Conservation (phyloP, 2,888 invertebrate genomes). For the Andrena hattorfiana region DNA sequence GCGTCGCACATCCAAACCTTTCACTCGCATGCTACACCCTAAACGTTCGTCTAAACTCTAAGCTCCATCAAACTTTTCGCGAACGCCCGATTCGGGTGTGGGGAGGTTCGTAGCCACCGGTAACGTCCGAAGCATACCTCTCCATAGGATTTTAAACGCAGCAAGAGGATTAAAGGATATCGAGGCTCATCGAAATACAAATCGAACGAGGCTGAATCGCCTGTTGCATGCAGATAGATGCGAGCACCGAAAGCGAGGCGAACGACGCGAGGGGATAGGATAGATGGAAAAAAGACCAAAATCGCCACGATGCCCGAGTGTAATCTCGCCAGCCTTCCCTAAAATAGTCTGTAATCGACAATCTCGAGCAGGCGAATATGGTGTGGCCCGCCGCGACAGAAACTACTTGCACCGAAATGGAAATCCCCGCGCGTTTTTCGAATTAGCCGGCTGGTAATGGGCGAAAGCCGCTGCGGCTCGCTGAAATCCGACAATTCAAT, state of each 20-base stretch:
- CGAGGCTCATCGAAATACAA: conserved; percentile 71
- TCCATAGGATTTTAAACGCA: conserved; percentile 65
- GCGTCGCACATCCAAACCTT: too few relatives aligned
- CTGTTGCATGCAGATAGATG: conserved; percentile 67
- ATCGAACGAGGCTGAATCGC: conserved; percentile 69
- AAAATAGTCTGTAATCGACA: conserved; percentile 44
- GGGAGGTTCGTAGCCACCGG: conserved; percentile 28
- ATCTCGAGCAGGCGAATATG: conserved; percentile 32
- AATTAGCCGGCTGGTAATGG: conserved; percentile 51
- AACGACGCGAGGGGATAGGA: background rate
- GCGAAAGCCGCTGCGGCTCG: conserved; percentile 10
- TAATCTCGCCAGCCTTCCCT: conserved; percentile 38
- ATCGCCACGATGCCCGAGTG: conserved; percentile 19
- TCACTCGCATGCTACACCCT: too few relatives aligned
- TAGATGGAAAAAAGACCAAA: conserved; percentile 47
- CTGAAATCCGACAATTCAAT: conserved; percentile 59
- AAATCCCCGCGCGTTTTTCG: conserved; percentile 45
- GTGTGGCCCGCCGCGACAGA: conserved; percentile 6
- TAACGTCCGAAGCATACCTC: conserved; percentile 31
- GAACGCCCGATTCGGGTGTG: background rate
- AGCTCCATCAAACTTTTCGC: too few relatives aligned
- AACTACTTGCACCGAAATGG: conserved; percentile 28
- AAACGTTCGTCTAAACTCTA: too few relatives aligned
- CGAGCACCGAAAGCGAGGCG: conserved; percentile 11
- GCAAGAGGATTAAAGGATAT: conserved; percentile 72